These are phyloP conservation scores for Athalia rosae DNA, from an alignment of 2,888 invertebrate species.

Conservation along the genomic window DNA sequence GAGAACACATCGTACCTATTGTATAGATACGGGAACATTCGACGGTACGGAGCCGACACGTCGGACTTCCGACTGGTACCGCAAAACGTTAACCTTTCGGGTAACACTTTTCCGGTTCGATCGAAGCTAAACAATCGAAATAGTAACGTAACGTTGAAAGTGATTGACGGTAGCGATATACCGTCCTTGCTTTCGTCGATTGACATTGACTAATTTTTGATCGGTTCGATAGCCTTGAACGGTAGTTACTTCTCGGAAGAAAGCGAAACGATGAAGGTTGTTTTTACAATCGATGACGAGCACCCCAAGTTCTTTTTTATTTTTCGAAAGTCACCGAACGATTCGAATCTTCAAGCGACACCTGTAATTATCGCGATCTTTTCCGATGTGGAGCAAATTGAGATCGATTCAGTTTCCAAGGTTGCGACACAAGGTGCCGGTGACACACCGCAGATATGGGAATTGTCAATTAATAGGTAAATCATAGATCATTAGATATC, in stretches of 20 bases:
- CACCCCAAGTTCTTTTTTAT: no score
- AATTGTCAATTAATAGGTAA: conserved; percentile 6
- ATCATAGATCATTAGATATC: conserved; percentile 26
- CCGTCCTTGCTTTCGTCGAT: neutral
- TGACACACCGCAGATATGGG: conserved; percentile 10
- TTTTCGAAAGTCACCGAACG: no score
- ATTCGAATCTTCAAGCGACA: neutral
- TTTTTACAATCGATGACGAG: neutral
- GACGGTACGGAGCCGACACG: neutral
- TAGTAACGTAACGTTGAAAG: no score
- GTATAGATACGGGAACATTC: neutral
- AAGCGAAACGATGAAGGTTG: neutral
- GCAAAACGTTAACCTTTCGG: conserved; percentile 6
- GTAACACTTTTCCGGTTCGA: neutral
- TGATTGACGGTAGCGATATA: neutral
- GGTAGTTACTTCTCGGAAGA: neutral
- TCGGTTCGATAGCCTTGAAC: neutral
- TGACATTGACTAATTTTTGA: conserved; percentile 7
- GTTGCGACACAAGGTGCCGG: neutral
- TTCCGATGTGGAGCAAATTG: neutral
- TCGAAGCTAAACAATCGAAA: neutral
- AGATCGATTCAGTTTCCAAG: neutral
- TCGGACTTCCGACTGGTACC: neutral
- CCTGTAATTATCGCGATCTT: neutral
- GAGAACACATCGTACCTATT: neutral